These are phyloP conservation scores for Caenorhabditis virilis DNA, from an alignment of 2,888 invertebrate genomes.

Conservation along the genomic window DNA sequence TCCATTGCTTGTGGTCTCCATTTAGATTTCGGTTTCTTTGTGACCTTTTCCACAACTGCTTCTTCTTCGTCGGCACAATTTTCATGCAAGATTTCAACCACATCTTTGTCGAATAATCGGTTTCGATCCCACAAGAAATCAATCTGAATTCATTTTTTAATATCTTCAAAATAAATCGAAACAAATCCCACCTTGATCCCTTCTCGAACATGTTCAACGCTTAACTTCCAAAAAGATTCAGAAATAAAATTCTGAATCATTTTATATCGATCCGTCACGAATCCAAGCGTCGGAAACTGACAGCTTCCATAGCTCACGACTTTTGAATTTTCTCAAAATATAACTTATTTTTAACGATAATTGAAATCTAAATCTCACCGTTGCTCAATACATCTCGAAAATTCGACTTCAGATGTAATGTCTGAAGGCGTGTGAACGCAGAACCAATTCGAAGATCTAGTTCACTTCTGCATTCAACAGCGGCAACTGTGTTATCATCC, in stretches of 20 bases:
- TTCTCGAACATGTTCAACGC: conserved; percentile 65
- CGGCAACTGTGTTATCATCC: conserved; percentile 79
- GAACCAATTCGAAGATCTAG: conserved; percentile 91
- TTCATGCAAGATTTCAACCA: conserved; percentile 75
- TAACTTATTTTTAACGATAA: no score
- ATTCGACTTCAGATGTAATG: conserved; percentile 78
- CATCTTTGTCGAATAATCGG: conserved; percentile 81
- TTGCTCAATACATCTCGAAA: conserved; percentile 34
- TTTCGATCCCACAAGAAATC: conserved; percentile 63
- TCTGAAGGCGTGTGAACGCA: conserved; percentile 96
- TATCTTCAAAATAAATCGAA: conserved; percentile 56
- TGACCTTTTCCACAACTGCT: conserved; percentile 71
- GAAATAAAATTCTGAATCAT: conserved; percentile 76
- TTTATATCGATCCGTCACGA: conserved; percentile 87
- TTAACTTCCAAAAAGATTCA: conserved; percentile 92
- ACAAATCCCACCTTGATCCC: conserved; percentile 37
- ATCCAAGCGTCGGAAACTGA: conserved; percentile 98
- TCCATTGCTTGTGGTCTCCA: conserved; percentile 93
- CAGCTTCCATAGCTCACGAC: conserved; percentile 94
- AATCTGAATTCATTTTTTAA: conserved; percentile 37
- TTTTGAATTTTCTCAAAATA: conserved; percentile 31
- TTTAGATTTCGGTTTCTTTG: conserved; percentile 87
- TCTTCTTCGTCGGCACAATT: conserved; percentile 48
- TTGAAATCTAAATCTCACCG: no score
- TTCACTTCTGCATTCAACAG: conserved; percentile 82